Percentiles rank a stretch among this genome's conserved stretches.
Conservation (phyloP, 2,797 vertebrate species). For the Momotus momota region DNA sequence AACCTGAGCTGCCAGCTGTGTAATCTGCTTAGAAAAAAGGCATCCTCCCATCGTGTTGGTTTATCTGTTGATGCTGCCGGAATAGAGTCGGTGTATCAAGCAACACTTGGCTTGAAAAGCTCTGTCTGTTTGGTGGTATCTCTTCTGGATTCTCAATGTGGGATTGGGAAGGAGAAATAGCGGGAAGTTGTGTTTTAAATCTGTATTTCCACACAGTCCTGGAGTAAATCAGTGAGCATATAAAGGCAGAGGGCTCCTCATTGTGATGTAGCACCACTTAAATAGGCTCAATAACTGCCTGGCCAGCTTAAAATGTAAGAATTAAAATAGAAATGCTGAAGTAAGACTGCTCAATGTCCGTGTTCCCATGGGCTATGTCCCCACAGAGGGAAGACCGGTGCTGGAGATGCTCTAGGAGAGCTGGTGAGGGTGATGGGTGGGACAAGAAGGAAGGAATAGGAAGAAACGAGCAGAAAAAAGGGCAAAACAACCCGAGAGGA, state of each 20-base stretch:
- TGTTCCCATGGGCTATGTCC: background rate
- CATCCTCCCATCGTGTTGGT: fast-evolving
- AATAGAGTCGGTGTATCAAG: background rate
- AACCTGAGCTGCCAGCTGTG: background rate
- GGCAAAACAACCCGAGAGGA: fast-evolving
- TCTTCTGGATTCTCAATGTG: fast-evolving
- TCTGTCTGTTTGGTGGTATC: background rate
- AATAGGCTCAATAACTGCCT: background rate
- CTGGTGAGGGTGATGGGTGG: fast-evolving
- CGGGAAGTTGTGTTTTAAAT: background rate
- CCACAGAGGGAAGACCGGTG: fast-evolving
- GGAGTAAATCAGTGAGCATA: background rate
- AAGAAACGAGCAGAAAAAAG: background rate
- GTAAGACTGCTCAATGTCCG: too few species aligned
- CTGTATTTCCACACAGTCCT: background rate
- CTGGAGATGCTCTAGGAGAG: background rate
- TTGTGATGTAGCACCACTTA: background rate
- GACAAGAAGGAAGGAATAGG: background rate
- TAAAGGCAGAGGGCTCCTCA: too few species aligned
- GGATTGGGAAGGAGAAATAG: background rate
- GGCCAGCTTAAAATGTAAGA: background rate
- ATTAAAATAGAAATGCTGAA: background rate
- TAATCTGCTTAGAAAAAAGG: background rate
- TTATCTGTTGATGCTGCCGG: background rate
- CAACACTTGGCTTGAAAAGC: background rate